Base-by-base conservation (phyloP, 2,797 vertebrate species). In the Knipowitschia caucasica region DNA sequence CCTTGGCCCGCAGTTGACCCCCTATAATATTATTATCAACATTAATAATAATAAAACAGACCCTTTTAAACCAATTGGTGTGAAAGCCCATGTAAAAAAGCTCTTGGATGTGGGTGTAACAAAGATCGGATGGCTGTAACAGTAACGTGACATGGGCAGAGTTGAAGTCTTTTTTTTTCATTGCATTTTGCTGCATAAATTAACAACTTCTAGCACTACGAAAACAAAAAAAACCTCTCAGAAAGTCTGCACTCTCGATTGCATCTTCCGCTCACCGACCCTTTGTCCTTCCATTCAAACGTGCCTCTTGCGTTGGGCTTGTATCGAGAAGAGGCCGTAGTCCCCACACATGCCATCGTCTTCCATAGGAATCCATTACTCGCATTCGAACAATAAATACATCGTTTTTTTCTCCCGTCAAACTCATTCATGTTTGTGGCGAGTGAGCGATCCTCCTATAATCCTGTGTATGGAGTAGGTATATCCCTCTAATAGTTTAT, bases 51-150 rank as follows among this genome's bases (percentile, higher is more conserved):
- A 88, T 86, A 75, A 46, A 84, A 86, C 90, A 93, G 88, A 93
- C 89, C 86, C 80, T 87, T 90, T 46, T 46, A 46, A 92, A 92
- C 91, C 92, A 91, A 93, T 93, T 89, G 89, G 87, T 80, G 91
- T 88, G 87, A 94, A 91, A 93, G 92, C 94, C 93, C 94, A 91
- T 91, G 93, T 85, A 90, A 89, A 91, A 91, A 87, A 80, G 82
- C 89, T 27, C 82, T 83, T 85, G 56, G 71, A 94, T 91, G 93
- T 77, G 88, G 87, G 81, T 92, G 89, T 89, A 92, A 88, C 89
- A 96, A 97, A 94, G 83, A 89, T 93, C 93, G 80, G 64, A 83
- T 91, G 92, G 88, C 68, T 82, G 85, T 80, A 91, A 87, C 84
- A 85, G 86, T 88, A 92, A 86, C 76, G 90, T 92, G 92, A 88